phyloP scores from a whole-genome alignment of 2,797 vertebrate species.

The Lepus townsendii region DNA sequence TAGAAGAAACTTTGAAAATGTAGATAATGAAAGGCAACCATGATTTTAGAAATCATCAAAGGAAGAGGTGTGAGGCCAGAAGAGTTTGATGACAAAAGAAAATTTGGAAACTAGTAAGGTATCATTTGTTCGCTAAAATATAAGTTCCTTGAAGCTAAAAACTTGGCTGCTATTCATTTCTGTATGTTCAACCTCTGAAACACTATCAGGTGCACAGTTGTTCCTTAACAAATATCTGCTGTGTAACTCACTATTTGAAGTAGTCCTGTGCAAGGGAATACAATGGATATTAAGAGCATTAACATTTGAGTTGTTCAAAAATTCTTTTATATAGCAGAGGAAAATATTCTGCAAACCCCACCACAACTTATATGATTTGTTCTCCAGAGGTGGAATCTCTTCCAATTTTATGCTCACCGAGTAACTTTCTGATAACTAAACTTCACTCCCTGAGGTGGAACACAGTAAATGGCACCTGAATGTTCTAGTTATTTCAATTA shows the following conservation, averaged over 20 bases:
- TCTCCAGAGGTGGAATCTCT: not conserved
- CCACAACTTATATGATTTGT: not conserved
- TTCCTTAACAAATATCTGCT: not conserved
- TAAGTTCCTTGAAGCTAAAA: not conserved
- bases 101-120: not conserved
- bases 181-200: not conserved
- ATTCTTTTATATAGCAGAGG: not conserved
- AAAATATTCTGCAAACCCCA: not conserved
- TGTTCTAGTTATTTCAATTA: constrained; percentile 4
- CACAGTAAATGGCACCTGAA: not conserved
- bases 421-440: not conserved
- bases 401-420: not conserved
- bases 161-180: not conserved
- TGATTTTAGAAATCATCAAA: constrained; percentile 22
- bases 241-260: not conserved
- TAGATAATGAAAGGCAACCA: not conserved
- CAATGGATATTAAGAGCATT: not conserved
- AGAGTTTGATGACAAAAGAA: not conserved
- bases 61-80: not conserved
- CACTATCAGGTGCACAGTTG: not conserved
- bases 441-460: not conserved
- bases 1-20: not conserved
- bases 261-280: not conserved
- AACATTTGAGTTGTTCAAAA: not conserved
- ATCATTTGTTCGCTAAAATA: not conserved